Conservation (phyloP, 2,797 vertebrate species). For the Sandelia bainsii region DNA sequence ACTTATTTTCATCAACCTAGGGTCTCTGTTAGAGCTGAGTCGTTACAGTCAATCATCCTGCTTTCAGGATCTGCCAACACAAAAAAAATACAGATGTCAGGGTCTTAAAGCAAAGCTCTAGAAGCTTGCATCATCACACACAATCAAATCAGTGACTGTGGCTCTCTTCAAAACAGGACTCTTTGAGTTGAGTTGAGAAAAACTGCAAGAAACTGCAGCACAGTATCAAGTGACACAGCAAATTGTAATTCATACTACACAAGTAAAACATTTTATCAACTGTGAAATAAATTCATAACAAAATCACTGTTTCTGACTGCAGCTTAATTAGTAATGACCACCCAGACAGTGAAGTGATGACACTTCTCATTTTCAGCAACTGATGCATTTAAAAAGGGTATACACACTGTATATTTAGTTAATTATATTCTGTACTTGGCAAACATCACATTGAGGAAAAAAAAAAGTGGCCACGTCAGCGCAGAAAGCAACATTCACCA, state of each 20-base stretch:
- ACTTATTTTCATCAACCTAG: neutral
- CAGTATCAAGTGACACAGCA: conserved; percentile 11
- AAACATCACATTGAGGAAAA: conserved; percentile 12
- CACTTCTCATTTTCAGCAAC: neutral
- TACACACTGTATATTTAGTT: neutral
- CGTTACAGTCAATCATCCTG: neutral
- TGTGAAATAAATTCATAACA: neutral
- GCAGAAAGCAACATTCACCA: conserved; percentile 19
- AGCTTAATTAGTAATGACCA: neutral
- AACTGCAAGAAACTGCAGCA: neutral
- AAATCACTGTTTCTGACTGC: neutral
- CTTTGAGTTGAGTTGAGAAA: neutral
- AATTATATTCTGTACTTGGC: neutral
- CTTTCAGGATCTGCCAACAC: neutral
- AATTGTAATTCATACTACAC: neutral
- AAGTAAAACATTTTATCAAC: neutral
- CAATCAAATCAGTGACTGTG: conserved; percentile 7
- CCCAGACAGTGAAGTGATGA: neutral
- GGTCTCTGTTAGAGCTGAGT: neutral
- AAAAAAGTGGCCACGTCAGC: conserved; percentile 2
- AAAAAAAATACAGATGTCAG: neutral
- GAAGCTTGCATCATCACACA: neutral
- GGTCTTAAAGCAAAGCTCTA: conserved; percentile 1
- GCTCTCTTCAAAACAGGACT: neutral
- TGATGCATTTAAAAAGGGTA: neutral